Conservation (phyloP, 2,888 invertebrate species). For the Brachypalpus laphriformis region DNA sequence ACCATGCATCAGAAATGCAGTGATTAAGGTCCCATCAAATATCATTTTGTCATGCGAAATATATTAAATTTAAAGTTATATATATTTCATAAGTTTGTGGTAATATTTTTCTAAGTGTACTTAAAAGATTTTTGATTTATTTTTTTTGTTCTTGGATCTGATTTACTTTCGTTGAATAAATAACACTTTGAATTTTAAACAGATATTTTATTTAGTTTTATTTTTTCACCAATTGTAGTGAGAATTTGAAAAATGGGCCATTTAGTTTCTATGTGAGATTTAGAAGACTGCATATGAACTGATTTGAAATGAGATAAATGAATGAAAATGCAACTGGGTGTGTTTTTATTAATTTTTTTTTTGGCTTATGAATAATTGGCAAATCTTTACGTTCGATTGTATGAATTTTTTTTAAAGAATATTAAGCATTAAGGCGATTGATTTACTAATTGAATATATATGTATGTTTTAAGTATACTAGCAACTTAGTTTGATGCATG, state of each 20-base stretch:
- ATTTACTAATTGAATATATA: conserved; percentile 6
- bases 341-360: conserved; percentile 26
- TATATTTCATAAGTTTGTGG: conserved; percentile 62
- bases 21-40: conserved; percentile 75
- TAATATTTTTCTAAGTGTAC: conserved; percentile 51
- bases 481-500: conserved; percentile 29
- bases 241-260: conserved; percentile 32
- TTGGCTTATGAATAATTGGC: conserved; percentile 24
- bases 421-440: conserved; percentile 48
- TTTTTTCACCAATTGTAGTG: conserved; percentile 30
- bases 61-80: conserved; percentile 73
- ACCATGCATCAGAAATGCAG: conserved; percentile 76
- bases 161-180: conserved; percentile 30
- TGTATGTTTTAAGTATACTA: not conserved
- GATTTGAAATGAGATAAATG: conserved; percentile 60
- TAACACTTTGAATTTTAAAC: conserved; percentile 24
- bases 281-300: conserved; percentile 51
- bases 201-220: not conserved
- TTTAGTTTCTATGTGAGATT: conserved; percentile 36
- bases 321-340: conserved; percentile 61
- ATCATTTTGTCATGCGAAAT: conserved; percentile 76
- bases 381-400: not conserved
- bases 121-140: conserved; percentile 15
- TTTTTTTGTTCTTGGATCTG: not conserved
- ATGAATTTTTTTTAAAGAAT: not conserved